phyloP scores from a whole-genome alignment of 1,140 invertebrate species.

The Rhagoletis zephyria region DNA sequence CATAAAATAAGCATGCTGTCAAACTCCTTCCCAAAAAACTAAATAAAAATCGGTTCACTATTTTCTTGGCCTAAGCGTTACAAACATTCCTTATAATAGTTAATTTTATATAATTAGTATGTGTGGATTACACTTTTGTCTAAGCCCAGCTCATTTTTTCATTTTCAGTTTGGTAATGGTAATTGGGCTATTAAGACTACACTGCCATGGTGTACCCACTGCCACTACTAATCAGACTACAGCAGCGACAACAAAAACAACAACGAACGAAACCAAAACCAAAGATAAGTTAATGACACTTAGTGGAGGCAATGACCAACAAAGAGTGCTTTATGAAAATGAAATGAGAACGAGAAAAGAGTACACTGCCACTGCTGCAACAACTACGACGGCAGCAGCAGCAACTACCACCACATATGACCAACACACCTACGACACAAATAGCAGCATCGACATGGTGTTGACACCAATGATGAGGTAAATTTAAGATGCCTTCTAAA shows the following conservation, averaged over 20 bases:
- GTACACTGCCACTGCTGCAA: background rate
- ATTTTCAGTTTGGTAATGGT: constrained; percentile 52
- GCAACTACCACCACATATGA: constrained; percentile 17
- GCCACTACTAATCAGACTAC: background rate
- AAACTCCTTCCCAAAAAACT: no score
- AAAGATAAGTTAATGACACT: constrained; percentile 3
- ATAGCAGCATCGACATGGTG: constrained; percentile 29
- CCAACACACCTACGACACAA: background rate
- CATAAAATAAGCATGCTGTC: no score
- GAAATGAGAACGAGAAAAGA: background rate
- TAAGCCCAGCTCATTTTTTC: background rate
- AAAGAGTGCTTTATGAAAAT: constrained; percentile 4
- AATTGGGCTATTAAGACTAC: constrained; percentile 43
- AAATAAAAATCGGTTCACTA: no score
- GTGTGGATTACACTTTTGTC: no score
- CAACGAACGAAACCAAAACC: background rate
- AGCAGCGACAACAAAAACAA: background rate
- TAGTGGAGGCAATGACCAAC: background rate
- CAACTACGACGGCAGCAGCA: background rate
- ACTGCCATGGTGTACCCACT: constrained; percentile 56
- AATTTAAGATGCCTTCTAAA: background rate
- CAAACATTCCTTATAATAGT: no score
- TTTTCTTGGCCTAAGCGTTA: no score
- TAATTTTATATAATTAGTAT: no score
- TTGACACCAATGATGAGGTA: constrained; percentile 38